Conservation (phyloP, 2,888 invertebrate species). For the Tenthredo mesomela region DNA sequence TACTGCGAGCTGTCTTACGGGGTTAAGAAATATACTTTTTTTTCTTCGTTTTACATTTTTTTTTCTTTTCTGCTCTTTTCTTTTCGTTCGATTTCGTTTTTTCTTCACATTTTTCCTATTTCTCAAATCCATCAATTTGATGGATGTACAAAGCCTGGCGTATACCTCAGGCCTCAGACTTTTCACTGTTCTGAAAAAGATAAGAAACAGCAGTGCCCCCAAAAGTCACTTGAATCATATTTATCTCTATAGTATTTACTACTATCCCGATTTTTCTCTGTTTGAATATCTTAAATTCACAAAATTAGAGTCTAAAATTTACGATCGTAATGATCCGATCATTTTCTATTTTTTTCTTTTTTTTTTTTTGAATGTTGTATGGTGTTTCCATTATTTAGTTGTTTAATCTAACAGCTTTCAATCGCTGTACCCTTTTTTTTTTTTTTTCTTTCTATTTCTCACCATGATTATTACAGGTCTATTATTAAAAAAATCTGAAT, state of each 20-base stretch:
- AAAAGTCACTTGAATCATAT: neutral
- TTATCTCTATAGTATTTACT: too few relatives aligned
- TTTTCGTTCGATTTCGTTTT: neutral
- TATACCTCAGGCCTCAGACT: neutral
- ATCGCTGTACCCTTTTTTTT: too few relatives aligned
- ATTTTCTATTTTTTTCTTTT: neutral
- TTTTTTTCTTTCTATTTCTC: neutral
- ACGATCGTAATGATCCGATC: neutral
- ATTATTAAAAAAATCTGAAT: neutral
- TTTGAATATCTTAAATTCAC: neutral
- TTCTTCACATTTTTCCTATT: neutral
- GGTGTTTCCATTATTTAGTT: too few relatives aligned
- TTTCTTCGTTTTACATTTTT: neutral
- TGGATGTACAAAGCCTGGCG: neutral
- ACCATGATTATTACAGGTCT: neutral
- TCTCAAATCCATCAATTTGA: slow-evolving; percentile 34
- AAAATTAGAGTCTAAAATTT: neutral
- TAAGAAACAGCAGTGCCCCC: neutral
- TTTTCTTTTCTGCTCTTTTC: too few relatives aligned
- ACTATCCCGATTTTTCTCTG: neutral
- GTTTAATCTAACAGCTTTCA: too few relatives aligned
- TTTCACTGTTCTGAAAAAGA: neutral
- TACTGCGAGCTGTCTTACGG: neutral
- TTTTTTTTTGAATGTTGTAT: too few relatives aligned
- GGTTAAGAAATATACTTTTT: slow-evolving; percentile 16